Conservation (phyloP, 2,888 invertebrate species). For the Stenodera caucasica region DNA sequence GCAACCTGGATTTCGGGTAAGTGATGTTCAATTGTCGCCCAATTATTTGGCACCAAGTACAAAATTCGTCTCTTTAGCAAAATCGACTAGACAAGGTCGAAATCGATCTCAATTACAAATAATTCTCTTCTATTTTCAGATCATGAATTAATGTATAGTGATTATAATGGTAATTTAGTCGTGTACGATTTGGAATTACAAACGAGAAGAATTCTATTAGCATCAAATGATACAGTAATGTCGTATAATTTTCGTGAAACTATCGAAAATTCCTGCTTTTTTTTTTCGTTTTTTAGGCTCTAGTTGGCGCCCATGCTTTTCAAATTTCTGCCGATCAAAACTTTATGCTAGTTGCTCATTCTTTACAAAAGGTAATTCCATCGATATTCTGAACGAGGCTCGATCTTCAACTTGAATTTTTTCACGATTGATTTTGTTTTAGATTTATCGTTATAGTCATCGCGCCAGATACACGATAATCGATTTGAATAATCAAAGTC, state of each 20-base stretch:
- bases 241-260: neutral
- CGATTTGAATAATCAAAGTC: constrained; percentile 60
- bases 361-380: constrained; percentile 64
- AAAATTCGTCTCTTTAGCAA: too few relatives aligned
- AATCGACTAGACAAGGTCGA: neutral
- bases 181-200: constrained; percentile 56
- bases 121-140: too few relatives aligned
- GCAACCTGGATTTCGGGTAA: constrained; percentile 81
- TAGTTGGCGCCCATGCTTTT: constrained; percentile 57
- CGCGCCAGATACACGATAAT: constrained; percentile 73
- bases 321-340: constrained; percentile 68
- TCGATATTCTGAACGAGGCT: constrained; percentile 10
- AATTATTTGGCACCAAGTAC: too few relatives aligned
- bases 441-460: constrained; percentile 81
- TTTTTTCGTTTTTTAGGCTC: constrained; percentile 41
- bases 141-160: constrained; percentile 67
- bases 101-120: too few relatives aligned
- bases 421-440: constrained; percentile 32
- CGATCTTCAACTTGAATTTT: neutral
- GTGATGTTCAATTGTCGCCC: constrained; percentile 33
- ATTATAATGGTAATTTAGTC: constrained; percentile 62
- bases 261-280: too few relatives aligned
- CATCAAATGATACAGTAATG: constrained; percentile 38
- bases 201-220: constrained; percentile 34
- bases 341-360: constrained; percentile 65